Evolutionary conservation across 2,797 vertebrate genomes (phyloP), one percentile per base, ranked within the genome.

Genomic region (Champsocephalus esox): DNA sequence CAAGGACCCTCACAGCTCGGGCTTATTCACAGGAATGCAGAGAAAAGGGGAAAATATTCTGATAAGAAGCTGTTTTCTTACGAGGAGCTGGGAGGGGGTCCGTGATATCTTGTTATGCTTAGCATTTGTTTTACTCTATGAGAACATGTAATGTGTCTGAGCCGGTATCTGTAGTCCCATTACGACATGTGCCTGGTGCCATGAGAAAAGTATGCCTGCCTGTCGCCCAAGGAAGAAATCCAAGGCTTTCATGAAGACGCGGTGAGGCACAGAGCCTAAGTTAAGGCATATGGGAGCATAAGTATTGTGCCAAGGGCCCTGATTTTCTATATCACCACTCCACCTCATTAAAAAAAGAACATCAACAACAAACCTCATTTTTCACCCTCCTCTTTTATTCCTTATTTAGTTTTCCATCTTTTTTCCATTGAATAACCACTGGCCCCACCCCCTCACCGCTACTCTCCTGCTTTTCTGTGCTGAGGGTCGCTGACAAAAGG

Each of bases 401-500:
- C 66, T 79, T 62, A 80, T 79, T 81, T 82, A 10, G n/a, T 82
- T 87, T 88, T 82, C 70, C 74, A 82, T 80, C 62, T 79, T 82
- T 91, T 69, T 62, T 81, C 45, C 59, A 65, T 67, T 79, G 59
- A 82, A 85, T 87, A 85, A 72, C 52, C 77, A 57, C 10, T 82
- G 74, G 57, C 66, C 79, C 48, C 79, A 46, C 84, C 71, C 81
- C 85, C 57, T 75, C 91, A 81, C 5, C 14, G 78, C 93, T 89
- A 52, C 87, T 86, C 80, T 89, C 79, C 92, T 93, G 94, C 94
- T 94, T 95, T 96, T 96, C 96, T 94, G 93, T 92, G 91, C 93
- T 87, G 65, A 93, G 95, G 94, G 94, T 94, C 93, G 88, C 96
- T 96, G 96, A 99, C 97, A 99, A 99, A 99, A 95, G 96, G 91